Evolutionary conservation across 2,888 invertebrate genomes (phyloP), one percentile per base, ranked within the genome.

Genomic region (Helleia helle): DNA sequence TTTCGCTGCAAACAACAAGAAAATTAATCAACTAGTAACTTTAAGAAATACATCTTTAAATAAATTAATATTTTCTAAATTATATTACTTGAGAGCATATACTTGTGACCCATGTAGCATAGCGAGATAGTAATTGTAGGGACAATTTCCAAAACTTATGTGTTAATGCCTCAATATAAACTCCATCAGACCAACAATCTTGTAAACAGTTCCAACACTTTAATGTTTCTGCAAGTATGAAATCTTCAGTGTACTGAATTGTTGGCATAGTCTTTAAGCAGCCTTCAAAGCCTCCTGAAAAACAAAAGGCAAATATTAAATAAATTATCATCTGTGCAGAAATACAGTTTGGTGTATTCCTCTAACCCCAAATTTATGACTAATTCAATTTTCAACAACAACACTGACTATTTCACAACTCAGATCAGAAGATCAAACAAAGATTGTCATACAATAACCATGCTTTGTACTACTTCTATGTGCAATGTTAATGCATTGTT

Each of bases 121-220:
- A 94, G 57, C 97, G 88, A 29, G 94, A 88, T 29, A 95, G 62
- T 26, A 97, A 84, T 79, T 97, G 94, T 46, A 97, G 81, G 12
- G 91, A 92, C 4, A 97, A 86, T 72, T 95, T 97, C 89, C 95
- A 94, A 76, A 97, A 96, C 64, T 93, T 92, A 61, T 92, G 91
- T 40, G 90, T 90, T 1, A 95, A 80, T 42, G 94, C 91, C 14
- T 89, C 84, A 38, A 98, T 87, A 68, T 91, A 97, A 4, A 96
- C 87, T 18, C 92, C 91, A 11, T 91, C 87, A 1, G 89, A 83
- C 93, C 96, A 97, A 65, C 95, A 93, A 30, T 71, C 66, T 24
- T 71, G 65, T 9, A 85, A 49, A 2, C 81, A 70, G 30, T 62
- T 65, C 87, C 87, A 87, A 51, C 88, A 83, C 34, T 62, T 71